Conservation (phyloP, 2,888 invertebrate genomes). For the Junonia oenone region DNA sequence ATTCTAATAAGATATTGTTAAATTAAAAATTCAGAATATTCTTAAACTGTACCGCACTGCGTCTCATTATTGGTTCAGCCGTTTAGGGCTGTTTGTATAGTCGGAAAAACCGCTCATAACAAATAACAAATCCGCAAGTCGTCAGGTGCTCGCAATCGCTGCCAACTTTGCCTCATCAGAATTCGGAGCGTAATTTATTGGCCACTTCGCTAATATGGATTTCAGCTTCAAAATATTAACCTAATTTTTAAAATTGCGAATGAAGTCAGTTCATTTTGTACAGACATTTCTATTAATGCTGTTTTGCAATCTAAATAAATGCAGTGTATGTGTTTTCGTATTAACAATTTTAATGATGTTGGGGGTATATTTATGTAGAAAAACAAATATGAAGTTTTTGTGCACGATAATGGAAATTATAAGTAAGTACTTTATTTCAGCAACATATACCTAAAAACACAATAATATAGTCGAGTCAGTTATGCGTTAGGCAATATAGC, state of each 20-base stretch:
- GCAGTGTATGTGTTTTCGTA: too few species aligned
- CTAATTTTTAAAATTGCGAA: background rate
- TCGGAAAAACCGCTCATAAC: background rate
- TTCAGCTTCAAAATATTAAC: background rate
- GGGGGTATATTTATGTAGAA: too few species aligned
- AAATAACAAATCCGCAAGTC: constrained; percentile 21
- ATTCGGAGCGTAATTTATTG: constrained; percentile 10
- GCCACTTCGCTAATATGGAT: background rate
- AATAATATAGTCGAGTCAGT: too few species aligned
- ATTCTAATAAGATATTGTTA: too few species aligned
- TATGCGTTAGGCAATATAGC: background rate
- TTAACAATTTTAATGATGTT: too few species aligned
- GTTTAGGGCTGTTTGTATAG: constrained; percentile 1
- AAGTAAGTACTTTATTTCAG: too few species aligned
- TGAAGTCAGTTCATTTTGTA: background rate
- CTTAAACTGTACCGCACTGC: constrained; percentile 11
- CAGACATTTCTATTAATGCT: too few species aligned
- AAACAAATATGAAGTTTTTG: too few species aligned
- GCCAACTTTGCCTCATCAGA: constrained; percentile 22
- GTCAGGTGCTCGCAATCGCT: constrained; percentile 28
- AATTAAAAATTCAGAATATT: constrained; percentile 4
- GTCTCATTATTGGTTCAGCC: constrained; percentile 8
- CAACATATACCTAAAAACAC: too few species aligned
- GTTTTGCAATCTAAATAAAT: too few species aligned
- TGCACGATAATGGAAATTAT: too few species aligned